These are phyloP conservation scores for Amazona finschi DNA, from an alignment of 2,797 vertebrate species.

Conservation along the genomic window DNA sequence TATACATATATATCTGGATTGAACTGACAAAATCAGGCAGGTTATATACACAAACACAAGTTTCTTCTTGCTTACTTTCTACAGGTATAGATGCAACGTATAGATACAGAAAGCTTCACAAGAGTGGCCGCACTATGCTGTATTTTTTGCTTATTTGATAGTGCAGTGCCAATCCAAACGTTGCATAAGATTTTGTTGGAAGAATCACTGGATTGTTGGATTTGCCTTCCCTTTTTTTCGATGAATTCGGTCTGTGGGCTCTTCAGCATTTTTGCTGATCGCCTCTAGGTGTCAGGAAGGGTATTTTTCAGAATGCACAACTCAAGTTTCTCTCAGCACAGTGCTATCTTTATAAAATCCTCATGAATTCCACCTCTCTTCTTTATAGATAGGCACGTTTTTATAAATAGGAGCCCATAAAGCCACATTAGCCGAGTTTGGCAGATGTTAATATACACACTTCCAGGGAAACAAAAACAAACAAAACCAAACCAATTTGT, in stretches of 20 bases:
- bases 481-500: background rate
- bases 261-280: background rate
- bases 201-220: background rate
- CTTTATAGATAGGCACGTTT: background rate
- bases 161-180: background rate
- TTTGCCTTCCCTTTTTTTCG: background rate
- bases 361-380: background rate
- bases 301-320: background rate
- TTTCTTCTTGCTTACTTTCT: background rate
- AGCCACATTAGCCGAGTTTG: background rate
- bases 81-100: background rate
- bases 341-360: background rate
- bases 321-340: background rate
- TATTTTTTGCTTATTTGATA: background rate
- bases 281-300: constrained; percentile 45
- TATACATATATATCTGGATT: background rate
- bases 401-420: background rate
- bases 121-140: background rate
- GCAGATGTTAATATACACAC: background rate
- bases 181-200: background rate
- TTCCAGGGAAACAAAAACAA: rapidly evolving
- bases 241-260: background rate
- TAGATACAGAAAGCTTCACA: background rate
- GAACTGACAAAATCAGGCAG: background rate
- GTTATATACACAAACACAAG: rapidly evolving